A percentile compares a stretch with the other conserved stretches of the same genome.
Evolutionary conservation across 2,888 invertebrate genomes (phyloP).

Genomic region (Gandaritis pyraliata): DNA sequence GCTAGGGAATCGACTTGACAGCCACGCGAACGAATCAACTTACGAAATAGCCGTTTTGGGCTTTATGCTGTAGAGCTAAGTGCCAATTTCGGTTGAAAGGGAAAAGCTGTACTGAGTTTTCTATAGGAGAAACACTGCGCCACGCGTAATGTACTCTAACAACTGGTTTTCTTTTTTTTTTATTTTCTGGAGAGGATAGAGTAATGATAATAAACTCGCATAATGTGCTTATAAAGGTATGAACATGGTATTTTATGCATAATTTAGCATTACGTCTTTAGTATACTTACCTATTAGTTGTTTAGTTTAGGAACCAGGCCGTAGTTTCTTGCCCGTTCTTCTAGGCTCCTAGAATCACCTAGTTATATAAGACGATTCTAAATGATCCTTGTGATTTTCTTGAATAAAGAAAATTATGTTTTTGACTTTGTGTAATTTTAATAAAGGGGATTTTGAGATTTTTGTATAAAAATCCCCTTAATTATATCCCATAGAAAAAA

Average conservation of each 20-base stretch:
- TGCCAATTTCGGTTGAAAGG: constrained; percentile 54
- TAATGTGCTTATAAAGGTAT: background rate
- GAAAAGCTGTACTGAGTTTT: constrained; percentile 50
- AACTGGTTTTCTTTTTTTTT: constrained; percentile 54
- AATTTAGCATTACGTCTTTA: too few species aligned
- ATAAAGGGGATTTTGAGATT: too few species aligned
- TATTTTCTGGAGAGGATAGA: constrained; percentile 42
- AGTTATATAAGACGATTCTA: too few species aligned
- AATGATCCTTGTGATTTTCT: too few species aligned
- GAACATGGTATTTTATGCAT: constrained; percentile 2
- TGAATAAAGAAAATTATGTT: too few species aligned
- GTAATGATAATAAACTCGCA: constrained; percentile 4
- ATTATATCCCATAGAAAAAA: too few species aligned
- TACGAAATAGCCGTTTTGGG: constrained; percentile 50
- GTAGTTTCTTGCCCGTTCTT: too few species aligned
- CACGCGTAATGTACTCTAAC: constrained; percentile 64
- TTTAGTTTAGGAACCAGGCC: too few species aligned
- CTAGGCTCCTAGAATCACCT: too few species aligned
- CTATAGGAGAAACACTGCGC: constrained; percentile 45
- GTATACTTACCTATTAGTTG: too few species aligned
- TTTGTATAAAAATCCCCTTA: too few species aligned
- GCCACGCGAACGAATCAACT: constrained; percentile 55
- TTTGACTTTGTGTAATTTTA: too few species aligned
- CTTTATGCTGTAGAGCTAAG: constrained; percentile 51
- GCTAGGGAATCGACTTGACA: constrained; percentile 43